phyloP scores from a whole-genome alignment of 2,888 invertebrate species.

The Patella caerulea region DNA sequence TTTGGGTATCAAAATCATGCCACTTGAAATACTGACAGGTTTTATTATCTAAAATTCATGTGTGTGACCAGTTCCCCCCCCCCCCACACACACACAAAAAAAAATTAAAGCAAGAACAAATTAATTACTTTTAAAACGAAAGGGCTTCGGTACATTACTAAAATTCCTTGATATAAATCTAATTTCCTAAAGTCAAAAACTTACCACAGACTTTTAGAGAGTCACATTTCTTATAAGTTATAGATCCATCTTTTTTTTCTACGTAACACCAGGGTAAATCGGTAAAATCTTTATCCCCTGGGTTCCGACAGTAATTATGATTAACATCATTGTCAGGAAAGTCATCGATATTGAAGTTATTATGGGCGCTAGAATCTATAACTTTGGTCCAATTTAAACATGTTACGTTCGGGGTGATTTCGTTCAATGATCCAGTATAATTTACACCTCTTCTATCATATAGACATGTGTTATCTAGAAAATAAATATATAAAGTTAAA shows the following conservation, averaged over 20 bases:
- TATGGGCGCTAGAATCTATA: neutral
- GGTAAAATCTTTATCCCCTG: slow-evolving; percentile 26
- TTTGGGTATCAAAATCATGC: no score
- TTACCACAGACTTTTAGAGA: slow-evolving; percentile 30
- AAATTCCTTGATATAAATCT: neutral
- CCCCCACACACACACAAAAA: no score
- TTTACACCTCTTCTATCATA: slow-evolving; percentile 36
- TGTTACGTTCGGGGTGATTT: slow-evolving; percentile 15
- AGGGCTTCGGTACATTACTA: neutral
- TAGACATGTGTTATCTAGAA: slow-evolving; percentile 36
- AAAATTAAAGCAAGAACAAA: no score
- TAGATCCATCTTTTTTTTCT: neutral
- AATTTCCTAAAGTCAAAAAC: slow-evolving; percentile 2
- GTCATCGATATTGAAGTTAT: slow-evolving; percentile 27
- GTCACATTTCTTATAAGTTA: slow-evolving; percentile 5
- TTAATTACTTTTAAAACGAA: neutral
- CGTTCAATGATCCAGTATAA: slow-evolving; percentile 35
- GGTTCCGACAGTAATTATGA: slow-evolving; percentile 46
- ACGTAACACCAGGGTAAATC: slow-evolving; percentile 43
- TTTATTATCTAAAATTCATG: no score
- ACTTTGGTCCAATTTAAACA: slow-evolving; percentile 32
- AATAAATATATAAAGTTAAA: neutral
- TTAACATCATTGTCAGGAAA: slow-evolving; percentile 44
- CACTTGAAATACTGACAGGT: no score
- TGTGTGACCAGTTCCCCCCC: no score